phyloP scores from a whole-genome alignment of 1,140 invertebrate genomes.

The Adelges cooleyi region DNA sequence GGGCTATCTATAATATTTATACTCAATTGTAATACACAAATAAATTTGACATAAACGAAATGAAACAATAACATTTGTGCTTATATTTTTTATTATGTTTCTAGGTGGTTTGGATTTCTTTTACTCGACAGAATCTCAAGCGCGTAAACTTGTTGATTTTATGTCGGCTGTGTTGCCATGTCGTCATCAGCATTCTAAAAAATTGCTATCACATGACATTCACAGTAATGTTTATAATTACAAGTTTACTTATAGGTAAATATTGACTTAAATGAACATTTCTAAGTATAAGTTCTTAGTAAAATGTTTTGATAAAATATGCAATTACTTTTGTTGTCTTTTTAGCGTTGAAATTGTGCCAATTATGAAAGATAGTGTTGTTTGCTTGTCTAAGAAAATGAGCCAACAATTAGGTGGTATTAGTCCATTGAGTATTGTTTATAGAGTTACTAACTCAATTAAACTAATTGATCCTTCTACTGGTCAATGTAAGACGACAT shows the following conservation, averaged over 20 bases:
- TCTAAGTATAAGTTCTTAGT: too few relatives aligned
- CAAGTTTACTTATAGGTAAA: slow-evolving; percentile 72
- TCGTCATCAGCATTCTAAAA: slow-evolving; percentile 79
- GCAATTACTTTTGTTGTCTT: slow-evolving; percentile 34
- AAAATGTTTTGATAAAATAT: background rate
- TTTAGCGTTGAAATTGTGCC: slow-evolving; percentile 90
- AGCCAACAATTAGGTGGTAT: slow-evolving; percentile 87
- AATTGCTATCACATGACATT: slow-evolving; percentile 93
- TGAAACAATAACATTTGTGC: too few relatives aligned
- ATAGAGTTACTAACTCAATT: slow-evolving; percentile 76
- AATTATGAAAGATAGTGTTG: slow-evolving; percentile 89
- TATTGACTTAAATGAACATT: background rate
- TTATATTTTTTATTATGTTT: slow-evolving; percentile 39
- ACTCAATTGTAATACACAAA: too few relatives aligned
- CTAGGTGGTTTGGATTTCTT: slow-evolving; percentile 93
- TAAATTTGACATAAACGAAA: too few relatives aligned
- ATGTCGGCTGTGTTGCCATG: slow-evolving; percentile 73
- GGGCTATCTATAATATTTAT: too few relatives aligned
- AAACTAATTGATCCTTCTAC: slow-evolving; percentile 88
- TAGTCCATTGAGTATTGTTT: slow-evolving; percentile 76
- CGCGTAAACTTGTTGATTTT: slow-evolving; percentile 94
- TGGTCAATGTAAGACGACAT: slow-evolving; percentile 61
- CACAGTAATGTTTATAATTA: slow-evolving; percentile 96
- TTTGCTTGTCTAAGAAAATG: slow-evolving; percentile 81
- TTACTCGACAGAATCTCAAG: slow-evolving; percentile 77